Percentiles rank a stretch among this genome's conserved stretches.
Conservation (phyloP, 2,113 vertebrate species). For the Chloropsis cyanopogon region DNA sequence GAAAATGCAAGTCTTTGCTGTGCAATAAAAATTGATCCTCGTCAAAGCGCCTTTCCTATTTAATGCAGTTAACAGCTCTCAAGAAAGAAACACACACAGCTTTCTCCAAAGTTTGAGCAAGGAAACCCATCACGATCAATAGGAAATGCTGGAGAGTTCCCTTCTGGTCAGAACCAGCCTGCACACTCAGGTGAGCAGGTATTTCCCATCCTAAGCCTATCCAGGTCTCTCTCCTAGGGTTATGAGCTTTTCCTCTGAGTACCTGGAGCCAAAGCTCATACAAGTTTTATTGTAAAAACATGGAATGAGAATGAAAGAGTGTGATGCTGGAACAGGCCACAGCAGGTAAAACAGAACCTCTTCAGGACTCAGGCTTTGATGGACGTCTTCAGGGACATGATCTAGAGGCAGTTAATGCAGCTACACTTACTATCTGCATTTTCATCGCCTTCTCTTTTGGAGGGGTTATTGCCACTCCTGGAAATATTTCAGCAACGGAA, state of each 20-base stretch:
- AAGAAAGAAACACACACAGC: background rate
- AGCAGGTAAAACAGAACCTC: slow-evolving; percentile 47
- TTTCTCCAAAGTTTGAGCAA: slow-evolving; percentile 18
- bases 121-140: background rate
- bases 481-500: slow-evolving; percentile 78
- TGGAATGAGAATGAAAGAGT: background rate
- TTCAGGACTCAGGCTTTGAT: slow-evolving; percentile 33
- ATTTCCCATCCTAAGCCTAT: background rate
- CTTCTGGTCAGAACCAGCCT: background rate
- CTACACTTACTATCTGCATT: background rate
- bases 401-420: slow-evolving; percentile 14
- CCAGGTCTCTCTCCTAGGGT: background rate
- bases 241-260: background rate
- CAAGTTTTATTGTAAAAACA: slow-evolving; percentile 22
- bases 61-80: background rate
- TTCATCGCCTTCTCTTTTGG: slow-evolving; percentile 71
- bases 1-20: slow-evolving; percentile 45
- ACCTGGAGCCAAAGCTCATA: background rate
- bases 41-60: slow-evolving; percentile 33
- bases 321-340: slow-evolving; percentile 40
- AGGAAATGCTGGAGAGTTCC: background rate
- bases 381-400: slow-evolving; percentile 43
- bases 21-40: slow-evolving; percentile 20
- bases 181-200: background rate
- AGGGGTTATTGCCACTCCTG: slow-evolving; percentile 73